Base-by-base conservation (phyloP, 2,797 vertebrate species). In the Microchirus variegatus region DNA sequence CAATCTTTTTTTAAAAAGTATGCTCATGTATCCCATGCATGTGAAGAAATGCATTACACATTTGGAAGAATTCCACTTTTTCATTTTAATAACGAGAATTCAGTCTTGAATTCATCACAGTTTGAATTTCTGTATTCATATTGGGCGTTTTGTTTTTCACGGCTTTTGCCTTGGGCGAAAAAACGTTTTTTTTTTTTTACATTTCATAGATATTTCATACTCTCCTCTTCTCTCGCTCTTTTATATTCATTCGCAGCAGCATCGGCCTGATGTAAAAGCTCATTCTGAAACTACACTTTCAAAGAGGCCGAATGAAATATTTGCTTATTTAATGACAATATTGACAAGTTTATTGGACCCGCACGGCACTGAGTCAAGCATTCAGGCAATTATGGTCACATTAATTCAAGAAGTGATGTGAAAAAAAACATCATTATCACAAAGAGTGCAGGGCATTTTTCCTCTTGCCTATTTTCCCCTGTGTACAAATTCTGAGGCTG, bases 381-480 rank as follows among this genome's bases (percentile, higher is more conserved):
- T 16, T 18, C 22, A 0, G n/a, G 1, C 5, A 10, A 11, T 53
- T 40, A 56, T n/a, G 54, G 17, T 60, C 36, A 57, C 19, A 54
- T 57, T 56, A 2, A 53, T 37, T 45, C 17, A 48, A 10, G 5
- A 58, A 35, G 1, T 36, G 18, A 36, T 43, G 19, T 16, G 12
- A 42, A 61, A 60, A 50, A 41, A 70, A 53, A 42, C 26, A 76
- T 42, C 8, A 42, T 55, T 11, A 64, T 44, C 49, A 35, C 48
- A 48, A 10, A 61, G 12, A 44, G 9, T 37, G 12, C 26, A n/a
- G 19, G 22, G 37, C 54, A 16, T 31, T 50, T 41, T 69, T 14
- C 41, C 41, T 19, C 37, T 10, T 48, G 9, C 37, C 43, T 22
- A 1, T 49, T 42, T 13, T 76, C 70, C 55, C 16, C 19, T 14